Evolutionary conservation across 1,140 invertebrate genomes (phyloP), one percentile per base, ranked within the genome.

Genomic region (Sweltsa coloradensis): DNA sequence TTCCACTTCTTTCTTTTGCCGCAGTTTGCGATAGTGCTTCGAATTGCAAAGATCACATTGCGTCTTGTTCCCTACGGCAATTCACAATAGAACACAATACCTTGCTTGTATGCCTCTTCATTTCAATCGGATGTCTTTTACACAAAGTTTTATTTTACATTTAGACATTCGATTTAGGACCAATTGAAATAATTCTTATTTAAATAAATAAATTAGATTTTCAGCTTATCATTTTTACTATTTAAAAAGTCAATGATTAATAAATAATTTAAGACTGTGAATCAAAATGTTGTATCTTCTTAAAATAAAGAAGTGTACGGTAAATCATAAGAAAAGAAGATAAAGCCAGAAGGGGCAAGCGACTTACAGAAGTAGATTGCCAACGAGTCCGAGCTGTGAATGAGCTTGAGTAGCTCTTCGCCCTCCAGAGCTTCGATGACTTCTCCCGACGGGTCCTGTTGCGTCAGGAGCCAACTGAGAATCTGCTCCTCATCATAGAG

Each of bases 301-400:
- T 7, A 18, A 37, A 37, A 37, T 18, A 37, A n/a, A 37, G 22
- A 5, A 7, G 16, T 5, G 22, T 7, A 5, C 7, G 22, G 16
- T 5, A n/a, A 37, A 37, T 37, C 5, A 18, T 5, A 37, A n/a
- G 22, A 37, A 5, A 37, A 37, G 22, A 37, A 37, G 16, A 37
- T 37, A 37, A n/a, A 5, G 22, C 16, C n/a, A n/a, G n/a, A n/a
- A n/a, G n/a, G 16, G 5, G 5, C 22, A 21, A 37, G 16, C 5
- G 56, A 78, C 85, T 91, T 79, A 92, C 89, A 94, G 63, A 95
- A 94, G 63, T 90, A 94, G 6, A 95, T 82, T 16, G 88, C 88
- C 46, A 94, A 66, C 22, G 87, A 85, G 56, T 85, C 79, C 26
- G 85, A 83, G 53, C 86, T 79, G 54, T 87, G 75, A 51, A 94